Evolutionary conservation across 2,797 vertebrate species (phyloP).

Genomic region (Streptopelia turtur): DNA sequence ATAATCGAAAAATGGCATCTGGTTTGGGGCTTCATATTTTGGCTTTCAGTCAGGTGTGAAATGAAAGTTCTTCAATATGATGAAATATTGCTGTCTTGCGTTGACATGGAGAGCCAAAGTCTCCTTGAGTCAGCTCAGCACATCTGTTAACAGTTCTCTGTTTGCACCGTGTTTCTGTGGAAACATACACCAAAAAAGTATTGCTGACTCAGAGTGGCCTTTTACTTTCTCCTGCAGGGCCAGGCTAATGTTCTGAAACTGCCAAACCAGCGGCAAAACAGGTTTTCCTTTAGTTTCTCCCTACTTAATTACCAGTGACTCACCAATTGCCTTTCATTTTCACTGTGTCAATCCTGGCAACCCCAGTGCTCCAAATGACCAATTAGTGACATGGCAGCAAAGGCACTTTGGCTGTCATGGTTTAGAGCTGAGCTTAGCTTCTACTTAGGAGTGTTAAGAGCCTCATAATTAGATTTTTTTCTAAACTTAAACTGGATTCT

Average conservation of each 20-base stretch:
- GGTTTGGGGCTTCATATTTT: conserved; percentile 43
- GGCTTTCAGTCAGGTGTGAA: conserved; percentile 57
- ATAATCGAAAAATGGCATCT: conserved; percentile 52
- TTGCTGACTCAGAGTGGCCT: background rate
- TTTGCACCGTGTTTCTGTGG: background rate
- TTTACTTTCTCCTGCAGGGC: conserved; percentile 17
- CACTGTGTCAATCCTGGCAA: conserved; percentile 51
- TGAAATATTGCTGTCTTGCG: conserved; percentile 27
- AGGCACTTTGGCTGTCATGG: conserved; percentile 24
- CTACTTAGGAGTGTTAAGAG: conserved; percentile 62
- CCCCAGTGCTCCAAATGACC: conserved; percentile 56
- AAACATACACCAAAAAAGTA: background rate
- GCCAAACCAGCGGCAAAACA: background rate
- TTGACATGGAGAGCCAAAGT: background rate
- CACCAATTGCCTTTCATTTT: conserved; percentile 63
- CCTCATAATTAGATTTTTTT: conserved; percentile 70
- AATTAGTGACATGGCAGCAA: conserved; percentile 63
- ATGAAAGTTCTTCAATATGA: conserved; percentile 31
- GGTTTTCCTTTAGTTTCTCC: conserved; percentile 24
- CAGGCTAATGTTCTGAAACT: background rate
- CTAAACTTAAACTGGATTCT: conserved; percentile 36
- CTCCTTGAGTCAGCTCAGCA: background rate
- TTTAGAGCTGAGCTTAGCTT: conserved; percentile 43
- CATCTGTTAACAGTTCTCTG: background rate
- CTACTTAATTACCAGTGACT: conserved; percentile 60